phyloP scores from a whole-genome alignment of 2,113 vertebrate species.

The Nothobranchius furzeri region DNA sequence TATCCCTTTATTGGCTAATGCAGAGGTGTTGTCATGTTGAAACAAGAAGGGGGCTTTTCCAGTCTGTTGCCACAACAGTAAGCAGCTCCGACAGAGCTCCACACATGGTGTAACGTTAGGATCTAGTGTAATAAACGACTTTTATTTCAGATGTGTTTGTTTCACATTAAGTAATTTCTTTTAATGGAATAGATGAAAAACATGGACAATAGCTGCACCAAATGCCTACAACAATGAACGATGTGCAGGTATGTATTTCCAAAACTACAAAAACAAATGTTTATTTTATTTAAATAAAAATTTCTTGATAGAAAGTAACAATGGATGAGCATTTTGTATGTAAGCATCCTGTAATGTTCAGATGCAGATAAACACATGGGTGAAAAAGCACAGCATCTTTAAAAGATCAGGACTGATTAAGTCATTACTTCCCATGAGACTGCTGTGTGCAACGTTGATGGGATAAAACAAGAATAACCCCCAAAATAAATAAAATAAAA shows the following conservation, averaged over 20 bases:
- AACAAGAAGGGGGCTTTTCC: background rate
- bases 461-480: no score
- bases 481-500: no score
- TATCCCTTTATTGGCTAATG: conserved; percentile 12
- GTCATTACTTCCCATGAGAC: no score
- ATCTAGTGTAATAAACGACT: conserved; percentile 2
- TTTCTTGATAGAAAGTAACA: background rate
- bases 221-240: background rate
- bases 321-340: background rate
- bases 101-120: background rate
- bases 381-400: no score
- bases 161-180: no score
- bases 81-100: background rate
- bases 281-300: no score
- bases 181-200: background rate
- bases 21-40: background rate
- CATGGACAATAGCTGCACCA: background rate
- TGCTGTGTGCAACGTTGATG: no score
- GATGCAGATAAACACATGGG: no score
- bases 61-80: conserved; percentile 23
- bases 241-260: no score
- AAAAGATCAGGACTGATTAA: no score
- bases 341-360: no score
- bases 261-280: no score
- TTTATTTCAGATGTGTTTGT: background rate